Conservation (phyloP, 2,113 vertebrate genomes). For the Catharus minimus region DNA sequence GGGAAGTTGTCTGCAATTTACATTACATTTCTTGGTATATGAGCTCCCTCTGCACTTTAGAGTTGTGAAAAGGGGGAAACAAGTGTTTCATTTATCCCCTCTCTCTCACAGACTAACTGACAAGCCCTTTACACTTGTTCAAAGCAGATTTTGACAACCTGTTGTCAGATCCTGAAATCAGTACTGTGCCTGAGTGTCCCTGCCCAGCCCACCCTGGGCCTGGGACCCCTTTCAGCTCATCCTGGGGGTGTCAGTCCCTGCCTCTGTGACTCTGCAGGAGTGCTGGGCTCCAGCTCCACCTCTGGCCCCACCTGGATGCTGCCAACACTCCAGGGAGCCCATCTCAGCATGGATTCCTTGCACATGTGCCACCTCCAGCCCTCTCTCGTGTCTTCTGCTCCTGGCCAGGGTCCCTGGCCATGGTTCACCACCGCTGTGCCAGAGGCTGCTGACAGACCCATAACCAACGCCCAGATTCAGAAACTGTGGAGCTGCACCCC, state of each 20-base stretch:
- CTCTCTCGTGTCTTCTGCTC: rapidly evolving
- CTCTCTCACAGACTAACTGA: neutral
- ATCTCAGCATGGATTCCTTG: rapidly evolving
- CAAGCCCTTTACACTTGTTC: neutral
- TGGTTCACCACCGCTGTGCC: rapidly evolving
- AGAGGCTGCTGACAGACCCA: neutral
- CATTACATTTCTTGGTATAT: neutral
- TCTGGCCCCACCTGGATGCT: neutral
- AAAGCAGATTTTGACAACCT: neutral
- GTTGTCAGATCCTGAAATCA: neutral
- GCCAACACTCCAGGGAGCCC: rapidly evolving
- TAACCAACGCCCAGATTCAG: rapidly evolving
- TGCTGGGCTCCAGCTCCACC: neutral
- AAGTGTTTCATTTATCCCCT: neutral
- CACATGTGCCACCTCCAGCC: neutral
- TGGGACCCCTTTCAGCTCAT: neutral
- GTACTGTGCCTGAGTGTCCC: neutral
- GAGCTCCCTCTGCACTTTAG: neutral
- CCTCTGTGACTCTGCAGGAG: neutral
- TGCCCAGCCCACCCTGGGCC: neutral
- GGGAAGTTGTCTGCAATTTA: neutral
- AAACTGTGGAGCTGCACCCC: neutral
- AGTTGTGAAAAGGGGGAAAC: neutral
- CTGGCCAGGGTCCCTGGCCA: too few species aligned
- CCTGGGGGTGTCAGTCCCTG: neutral